A percentile compares a stretch with the other conserved stretches of the same genome.
These are phyloP conservation scores for Spizaetus ornatus DNA, from an alignment of 2,113 vertebrate genomes.

Conservation along the genomic window DNA sequence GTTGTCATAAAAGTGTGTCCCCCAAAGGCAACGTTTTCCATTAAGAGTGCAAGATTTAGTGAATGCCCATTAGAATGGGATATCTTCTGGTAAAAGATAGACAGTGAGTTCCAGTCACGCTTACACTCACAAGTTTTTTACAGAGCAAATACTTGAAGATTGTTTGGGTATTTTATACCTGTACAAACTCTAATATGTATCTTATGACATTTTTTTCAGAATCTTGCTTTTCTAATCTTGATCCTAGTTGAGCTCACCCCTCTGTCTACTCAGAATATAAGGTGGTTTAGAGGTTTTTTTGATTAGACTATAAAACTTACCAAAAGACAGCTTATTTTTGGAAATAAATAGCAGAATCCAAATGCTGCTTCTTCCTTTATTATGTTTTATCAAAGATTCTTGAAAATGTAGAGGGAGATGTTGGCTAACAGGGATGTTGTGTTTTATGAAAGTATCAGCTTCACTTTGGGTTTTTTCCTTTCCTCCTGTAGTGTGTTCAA, in stretches of 20 bases:
- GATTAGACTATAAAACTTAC: not conserved
- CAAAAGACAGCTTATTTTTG: not conserved
- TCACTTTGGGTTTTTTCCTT: not conserved
- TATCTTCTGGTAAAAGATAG: constrained; percentile 54
- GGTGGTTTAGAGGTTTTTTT: not conserved
- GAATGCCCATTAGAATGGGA: constrained; percentile 55
- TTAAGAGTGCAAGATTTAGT: constrained; percentile 66
- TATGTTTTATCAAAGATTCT: not conserved
- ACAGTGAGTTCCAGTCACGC: constrained; percentile 34
- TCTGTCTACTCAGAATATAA: not conserved
- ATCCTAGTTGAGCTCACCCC: not conserved
- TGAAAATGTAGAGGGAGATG: not conserved
- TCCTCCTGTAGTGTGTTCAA: not conserved
- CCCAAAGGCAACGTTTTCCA: constrained; percentile 67
- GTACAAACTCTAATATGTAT: not conserved
- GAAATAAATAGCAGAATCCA: not conserved
- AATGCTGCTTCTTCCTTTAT: not conserved
- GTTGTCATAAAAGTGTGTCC: constrained; percentile 36
- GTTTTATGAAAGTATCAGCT: not conserved
- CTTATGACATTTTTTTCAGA: not conserved
- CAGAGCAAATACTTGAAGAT: constrained; percentile 25
- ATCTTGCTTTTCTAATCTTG: constrained; percentile 5
- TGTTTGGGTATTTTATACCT: constrained; percentile 13
- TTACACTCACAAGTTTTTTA: constrained; percentile 17
- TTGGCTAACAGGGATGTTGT: not conserved